Evolutionary conservation across 1,140 invertebrate genomes (phyloP).

Genomic region (Cherax destructor): DNA sequence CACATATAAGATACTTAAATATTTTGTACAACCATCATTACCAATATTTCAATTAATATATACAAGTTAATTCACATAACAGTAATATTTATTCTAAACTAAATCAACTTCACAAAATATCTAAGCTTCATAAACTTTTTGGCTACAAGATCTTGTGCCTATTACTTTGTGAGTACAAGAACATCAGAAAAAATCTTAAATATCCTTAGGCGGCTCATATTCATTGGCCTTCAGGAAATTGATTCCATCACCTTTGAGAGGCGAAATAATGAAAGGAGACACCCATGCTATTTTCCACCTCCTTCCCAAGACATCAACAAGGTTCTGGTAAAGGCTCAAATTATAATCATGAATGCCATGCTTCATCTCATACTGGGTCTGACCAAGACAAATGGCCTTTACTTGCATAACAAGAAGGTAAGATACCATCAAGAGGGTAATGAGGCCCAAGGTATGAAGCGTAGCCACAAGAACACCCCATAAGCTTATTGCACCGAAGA

Average conservation of each 20-base stretch:
- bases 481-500: slow-evolving; percentile 49
- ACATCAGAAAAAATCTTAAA: not conserved
- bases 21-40: not conserved
- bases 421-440: slow-evolving; percentile 13
- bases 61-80: not conserved
- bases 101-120: not conserved
- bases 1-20: not conserved
- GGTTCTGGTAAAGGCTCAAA: slow-evolving; percentile 36
- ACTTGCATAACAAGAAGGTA: slow-evolving; percentile 41
- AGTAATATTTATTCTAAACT: not conserved
- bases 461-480: slow-evolving; percentile 59
- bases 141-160: not conserved
- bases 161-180: not conserved
- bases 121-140: not conserved
- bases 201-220: slow-evolving; percentile 57
- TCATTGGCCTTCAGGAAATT: slow-evolving; percentile 40
- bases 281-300: slow-evolving; percentile 56
- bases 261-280: slow-evolving; percentile 41
- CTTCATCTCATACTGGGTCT: slow-evolving; percentile 63
- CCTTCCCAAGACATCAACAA: slow-evolving; percentile 56
- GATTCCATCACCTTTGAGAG: slow-evolving; percentile 52
- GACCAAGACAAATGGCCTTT: slow-evolving; percentile 47
- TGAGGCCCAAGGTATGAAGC: slow-evolving; percentile 46
- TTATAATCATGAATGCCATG: slow-evolving; percentile 54
- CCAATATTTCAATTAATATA: not conserved